Conservation (phyloP, 2,113 vertebrate species). For the Phrynosoma blainvillii region DNA sequence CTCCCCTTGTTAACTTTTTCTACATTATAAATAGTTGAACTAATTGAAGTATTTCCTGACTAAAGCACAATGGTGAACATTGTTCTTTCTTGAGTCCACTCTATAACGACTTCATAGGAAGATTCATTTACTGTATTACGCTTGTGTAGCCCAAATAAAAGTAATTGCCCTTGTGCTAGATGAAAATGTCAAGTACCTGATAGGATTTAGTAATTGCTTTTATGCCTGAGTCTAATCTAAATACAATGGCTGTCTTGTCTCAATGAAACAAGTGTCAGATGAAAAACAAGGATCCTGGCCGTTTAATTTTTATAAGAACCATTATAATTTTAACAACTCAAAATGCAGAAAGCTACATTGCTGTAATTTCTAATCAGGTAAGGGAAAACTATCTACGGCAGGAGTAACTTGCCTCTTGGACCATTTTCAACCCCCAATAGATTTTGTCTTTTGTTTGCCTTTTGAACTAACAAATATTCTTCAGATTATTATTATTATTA, state of each 20-base stretch:
- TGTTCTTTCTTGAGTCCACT: neutral
- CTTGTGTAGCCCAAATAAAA: neutral
- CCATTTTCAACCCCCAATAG: too few species aligned
- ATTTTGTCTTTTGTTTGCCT: neutral
- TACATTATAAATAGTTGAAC: neutral
- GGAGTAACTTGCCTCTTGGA: too few species aligned
- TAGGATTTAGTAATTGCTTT: conserved; percentile 41
- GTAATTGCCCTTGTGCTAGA: conserved; percentile 35
- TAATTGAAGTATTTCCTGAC: neutral
- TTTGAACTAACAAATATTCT: neutral
- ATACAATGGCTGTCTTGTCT: conserved; percentile 40
- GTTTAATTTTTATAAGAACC: conserved; percentile 48
- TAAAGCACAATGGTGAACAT: neutral
- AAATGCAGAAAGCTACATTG: conserved; percentile 26
- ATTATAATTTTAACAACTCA: conserved; percentile 41
- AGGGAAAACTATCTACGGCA: neutral
- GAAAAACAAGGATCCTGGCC: conserved; percentile 44
- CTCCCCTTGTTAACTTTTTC: neutral
- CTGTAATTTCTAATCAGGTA: conserved; percentile 2
- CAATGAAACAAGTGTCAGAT: neutral
- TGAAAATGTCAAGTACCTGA: conserved; percentile 51
- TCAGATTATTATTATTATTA: too few species aligned
- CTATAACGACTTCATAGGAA: neutral
- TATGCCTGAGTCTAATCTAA: conserved; percentile 52
- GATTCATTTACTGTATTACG: neutral